phyloP scores from a whole-genome alignment of 2,797 vertebrate species.

The Lophura swinhoii region DNA sequence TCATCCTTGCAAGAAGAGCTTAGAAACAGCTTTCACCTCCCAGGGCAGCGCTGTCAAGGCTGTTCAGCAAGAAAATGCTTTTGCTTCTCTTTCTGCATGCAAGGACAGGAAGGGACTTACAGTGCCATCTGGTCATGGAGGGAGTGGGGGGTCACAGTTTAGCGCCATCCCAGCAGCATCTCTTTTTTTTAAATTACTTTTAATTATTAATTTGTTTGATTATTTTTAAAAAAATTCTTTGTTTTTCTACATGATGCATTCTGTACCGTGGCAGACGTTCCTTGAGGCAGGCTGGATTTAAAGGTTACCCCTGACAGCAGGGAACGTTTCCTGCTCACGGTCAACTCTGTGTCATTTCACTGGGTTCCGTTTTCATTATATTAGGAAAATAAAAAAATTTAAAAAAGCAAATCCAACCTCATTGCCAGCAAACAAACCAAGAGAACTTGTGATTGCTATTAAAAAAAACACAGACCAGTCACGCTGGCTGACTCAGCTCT shows the following conservation, averaged over 20 bases:
- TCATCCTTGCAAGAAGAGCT: background rate
- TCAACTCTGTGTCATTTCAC: background rate
- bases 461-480: background rate
- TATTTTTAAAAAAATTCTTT: too few species aligned
- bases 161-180: background rate
- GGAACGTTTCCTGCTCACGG: background rate
- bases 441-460: constrained; percentile 45
- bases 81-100: rapidly evolving
- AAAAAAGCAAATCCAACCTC: background rate
- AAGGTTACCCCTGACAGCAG: constrained; percentile 32
- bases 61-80: background rate
- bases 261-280: background rate
- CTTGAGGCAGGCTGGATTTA: background rate
- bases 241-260: background rate
- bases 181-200: background rate
- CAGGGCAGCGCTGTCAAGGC: background rate
- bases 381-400: too few species aligned
- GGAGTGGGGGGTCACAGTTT: background rate
- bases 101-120: rapidly evolving
- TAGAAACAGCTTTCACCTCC: background rate
- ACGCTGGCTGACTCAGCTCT: constrained; percentile 64
- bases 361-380: background rate
- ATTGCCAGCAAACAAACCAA: background rate
- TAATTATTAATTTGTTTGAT: too few species aligned
- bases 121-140: rapidly evolving